A percentile compares a stretch with the other conserved stretches of the same genome.
Evolutionary conservation across 2,797 vertebrate species (phyloP).

Genomic region (Acanthornis magna): DNA sequence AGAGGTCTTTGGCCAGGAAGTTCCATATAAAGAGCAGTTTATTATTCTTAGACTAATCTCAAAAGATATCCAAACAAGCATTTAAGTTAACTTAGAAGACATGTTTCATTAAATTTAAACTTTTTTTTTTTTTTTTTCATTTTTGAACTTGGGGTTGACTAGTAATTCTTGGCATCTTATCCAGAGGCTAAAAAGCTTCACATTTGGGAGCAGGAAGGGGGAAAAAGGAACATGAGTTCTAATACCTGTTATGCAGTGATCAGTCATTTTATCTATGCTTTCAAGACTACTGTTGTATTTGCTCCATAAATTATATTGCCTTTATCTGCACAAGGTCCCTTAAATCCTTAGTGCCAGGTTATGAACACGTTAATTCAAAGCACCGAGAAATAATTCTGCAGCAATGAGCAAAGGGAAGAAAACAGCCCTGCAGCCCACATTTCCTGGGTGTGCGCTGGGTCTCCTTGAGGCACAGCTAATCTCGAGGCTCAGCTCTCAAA

Average conservation of each 20-base stretch:
- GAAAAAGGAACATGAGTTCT: background rate
- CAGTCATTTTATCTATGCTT: constrained; percentile 23
- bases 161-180: background rate
- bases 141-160: background rate
- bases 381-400: background rate
- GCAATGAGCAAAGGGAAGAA: background rate
- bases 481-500: constrained; percentile 1
- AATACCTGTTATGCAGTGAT: background rate
- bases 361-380: constrained; percentile 34
- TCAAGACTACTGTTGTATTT: constrained; percentile 10
- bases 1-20: background rate
- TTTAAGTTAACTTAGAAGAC: background rate
- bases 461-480: background rate
- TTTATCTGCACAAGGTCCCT: background rate
- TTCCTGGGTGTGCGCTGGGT: background rate
- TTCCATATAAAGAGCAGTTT: constrained; percentile 19
- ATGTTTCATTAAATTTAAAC: background rate
- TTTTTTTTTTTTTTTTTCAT: background rate
- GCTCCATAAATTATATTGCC: constrained; percentile 16
- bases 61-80: constrained; percentile 47
- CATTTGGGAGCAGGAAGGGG: background rate
- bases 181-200: background rate
- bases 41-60: constrained; percentile 38
- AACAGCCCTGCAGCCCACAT: background rate
- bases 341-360: constrained; percentile 7